These are phyloP conservation scores for Centropus unirufus DNA, from an alignment of 2,113 vertebrate species.

Conservation along the genomic window DNA sequence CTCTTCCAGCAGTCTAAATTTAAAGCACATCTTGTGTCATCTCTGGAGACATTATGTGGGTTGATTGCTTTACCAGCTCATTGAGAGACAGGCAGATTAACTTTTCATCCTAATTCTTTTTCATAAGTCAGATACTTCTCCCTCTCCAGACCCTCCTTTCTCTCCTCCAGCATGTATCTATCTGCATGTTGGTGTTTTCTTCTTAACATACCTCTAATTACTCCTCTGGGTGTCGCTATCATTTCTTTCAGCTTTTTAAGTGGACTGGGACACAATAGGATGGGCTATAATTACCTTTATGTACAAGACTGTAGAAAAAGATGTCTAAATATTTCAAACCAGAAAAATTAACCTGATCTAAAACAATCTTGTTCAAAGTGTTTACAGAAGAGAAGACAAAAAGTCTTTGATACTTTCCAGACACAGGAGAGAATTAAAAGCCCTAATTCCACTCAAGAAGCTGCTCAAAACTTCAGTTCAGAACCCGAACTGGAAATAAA, in stretches of 20 bases:
- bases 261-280: not conserved
- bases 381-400: not conserved
- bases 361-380: not conserved
- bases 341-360: not conserved
- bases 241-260: not conserved
- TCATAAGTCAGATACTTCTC: not conserved
- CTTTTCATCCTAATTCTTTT: not conserved
- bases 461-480: not conserved
- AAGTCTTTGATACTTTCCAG: not conserved
- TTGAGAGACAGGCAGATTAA: not conserved
- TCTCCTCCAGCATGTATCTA: not conserved
- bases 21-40: not conserved
- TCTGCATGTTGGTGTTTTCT: not conserved
- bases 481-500: not conserved
- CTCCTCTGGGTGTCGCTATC: not conserved
- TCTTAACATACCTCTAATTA: not conserved
- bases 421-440: not conserved
- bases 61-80: not conserved
- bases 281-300: not conserved
- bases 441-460: not conserved
- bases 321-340: not conserved
- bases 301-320: not conserved
- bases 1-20: not conserved
- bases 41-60: not conserved
- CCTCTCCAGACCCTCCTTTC: not conserved